phyloP scores from a whole-genome alignment of 2,888 invertebrate species.

The Cantharis rustica region DNA sequence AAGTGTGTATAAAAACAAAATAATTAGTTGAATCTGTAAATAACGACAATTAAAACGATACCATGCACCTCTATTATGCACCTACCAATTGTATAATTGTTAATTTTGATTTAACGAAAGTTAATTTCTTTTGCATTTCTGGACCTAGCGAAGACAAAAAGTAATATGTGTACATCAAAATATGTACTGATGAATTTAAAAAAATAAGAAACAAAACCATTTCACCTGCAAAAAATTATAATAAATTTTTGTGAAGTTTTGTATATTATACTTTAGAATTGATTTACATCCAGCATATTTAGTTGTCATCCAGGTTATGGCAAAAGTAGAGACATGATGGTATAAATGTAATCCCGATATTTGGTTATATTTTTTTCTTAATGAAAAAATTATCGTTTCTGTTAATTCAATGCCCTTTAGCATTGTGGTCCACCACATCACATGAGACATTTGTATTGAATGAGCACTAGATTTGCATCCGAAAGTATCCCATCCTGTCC shows the following conservation, averaged over 20 bases:
- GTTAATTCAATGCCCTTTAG: conserved; percentile 69
- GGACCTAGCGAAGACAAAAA: conserved; percentile 64
- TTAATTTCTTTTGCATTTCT: conserved; percentile 59
- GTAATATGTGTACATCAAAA: no score
- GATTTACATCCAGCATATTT: conserved; percentile 17
- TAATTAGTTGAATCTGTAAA: no score
- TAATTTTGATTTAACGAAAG: conserved; percentile 63
- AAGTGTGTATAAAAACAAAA: no score
- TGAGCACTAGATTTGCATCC: conserved; percentile 76
- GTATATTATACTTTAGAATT: not conserved
- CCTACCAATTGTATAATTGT: conserved; percentile 73
- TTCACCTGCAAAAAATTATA: conserved; percentile 60
- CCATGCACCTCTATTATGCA: no score
- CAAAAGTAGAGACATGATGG: conserved; percentile 66
- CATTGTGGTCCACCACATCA: conserved; percentile 64
- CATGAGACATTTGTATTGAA: conserved; percentile 63
- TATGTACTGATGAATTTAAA: no score
- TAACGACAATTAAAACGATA: conserved; percentile 41
- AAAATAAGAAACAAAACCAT: conserved; percentile 63
- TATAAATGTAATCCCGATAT: conserved; percentile 72
- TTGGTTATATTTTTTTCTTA: conserved; percentile 70
- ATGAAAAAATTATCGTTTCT: conserved; percentile 70
- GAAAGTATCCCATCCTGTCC: conserved; percentile 64
- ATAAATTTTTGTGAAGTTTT: not conserved
- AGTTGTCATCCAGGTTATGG: conserved; percentile 58